Percentiles rank a stretch among this genome's conserved stretches.
Conservation (phyloP, 2,797 vertebrate genomes). For the Coendou prehensilis region DNA sequence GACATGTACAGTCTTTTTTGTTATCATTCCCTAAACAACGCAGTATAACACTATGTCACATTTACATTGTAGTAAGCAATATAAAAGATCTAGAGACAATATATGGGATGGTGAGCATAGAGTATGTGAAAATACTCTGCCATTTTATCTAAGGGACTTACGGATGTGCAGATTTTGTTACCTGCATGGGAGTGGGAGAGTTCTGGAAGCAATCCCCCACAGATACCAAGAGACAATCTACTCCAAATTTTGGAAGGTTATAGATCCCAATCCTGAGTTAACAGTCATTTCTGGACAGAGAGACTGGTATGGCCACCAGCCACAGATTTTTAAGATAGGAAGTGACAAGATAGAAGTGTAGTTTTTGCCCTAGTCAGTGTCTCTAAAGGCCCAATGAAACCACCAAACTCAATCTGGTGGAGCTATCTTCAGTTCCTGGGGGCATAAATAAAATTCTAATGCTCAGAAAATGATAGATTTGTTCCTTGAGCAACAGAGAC, state of each 20-base stretch:
- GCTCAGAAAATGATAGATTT: conserved; percentile 57
- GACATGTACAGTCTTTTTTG: not conserved
- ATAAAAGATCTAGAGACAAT: not conserved
- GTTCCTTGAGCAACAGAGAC: not conserved
- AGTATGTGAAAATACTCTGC: not conserved
- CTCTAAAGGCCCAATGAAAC: not conserved
- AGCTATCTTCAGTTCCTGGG: not conserved
- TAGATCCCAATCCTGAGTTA: conserved; percentile 37
- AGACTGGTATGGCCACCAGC: not conserved
- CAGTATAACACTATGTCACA: not conserved
- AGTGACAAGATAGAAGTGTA: not conserved
- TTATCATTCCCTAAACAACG: not conserved
- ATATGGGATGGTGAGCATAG: not conserved
- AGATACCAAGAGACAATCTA: not conserved
- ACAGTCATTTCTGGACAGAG: conserved; percentile 14
- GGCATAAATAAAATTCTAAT: conserved; percentile 7
- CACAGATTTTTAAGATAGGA: not conserved
- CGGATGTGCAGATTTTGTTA: not conserved
- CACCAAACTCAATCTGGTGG: not conserved
- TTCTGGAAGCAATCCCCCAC: not conserved
- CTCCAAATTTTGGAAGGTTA: not conserved
- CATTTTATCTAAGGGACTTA: not conserved
- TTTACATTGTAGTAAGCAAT: not conserved
- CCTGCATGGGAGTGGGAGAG: not conserved
- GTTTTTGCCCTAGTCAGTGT: not conserved